These are phyloP conservation scores for Gandaritis pyraliata DNA, from an alignment of 2,888 invertebrate genomes.

Conservation along the genomic window DNA sequence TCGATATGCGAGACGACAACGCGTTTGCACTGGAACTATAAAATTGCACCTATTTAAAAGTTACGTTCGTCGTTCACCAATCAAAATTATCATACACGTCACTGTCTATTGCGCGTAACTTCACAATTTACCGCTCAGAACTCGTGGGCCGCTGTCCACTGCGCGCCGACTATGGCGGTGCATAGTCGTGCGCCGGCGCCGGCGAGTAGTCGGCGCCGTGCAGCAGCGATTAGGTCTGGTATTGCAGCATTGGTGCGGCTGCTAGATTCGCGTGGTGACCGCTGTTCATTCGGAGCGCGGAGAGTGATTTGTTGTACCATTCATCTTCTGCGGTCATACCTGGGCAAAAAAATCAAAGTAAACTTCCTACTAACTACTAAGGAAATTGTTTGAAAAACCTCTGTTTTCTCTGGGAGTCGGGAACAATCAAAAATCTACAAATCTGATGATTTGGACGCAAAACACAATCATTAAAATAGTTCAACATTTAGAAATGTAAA, in stretches of 20 bases:
- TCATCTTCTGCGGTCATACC: slow-evolving; percentile 97
- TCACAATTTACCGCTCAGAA: slow-evolving; percentile 21
- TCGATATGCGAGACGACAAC: neutral
- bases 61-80: slow-evolving; percentile 7
- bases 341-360: slow-evolving; percentile 61
- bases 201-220: slow-evolving; percentile 82
- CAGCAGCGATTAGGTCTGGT: slow-evolving; percentile 95
- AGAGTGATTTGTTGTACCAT: slow-evolving; percentile 99
- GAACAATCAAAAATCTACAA: too few relatives aligned
- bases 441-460: too few relatives aligned
- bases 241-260: slow-evolving; percentile 98
- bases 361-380: too few relatives aligned
- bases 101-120: slow-evolving; percentile 18
- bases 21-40: neutral
- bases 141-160: slow-evolving; percentile 24
- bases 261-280: slow-evolving; percentile 97
- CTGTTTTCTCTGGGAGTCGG: neutral
- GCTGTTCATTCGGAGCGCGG: slow-evolving; percentile 98
- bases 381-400: too few relatives aligned
- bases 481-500: too few relatives aligned
- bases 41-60: slow-evolving; percentile 2
- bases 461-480: too few relatives aligned
- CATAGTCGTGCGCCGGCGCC: slow-evolving; percentile 80
- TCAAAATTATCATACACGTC: slow-evolving; percentile 9
- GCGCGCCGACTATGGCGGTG: slow-evolving; percentile 65